phyloP scores from a whole-genome alignment of 2,797 vertebrate genomes.

The Hoplostethus atlanticus region DNA sequence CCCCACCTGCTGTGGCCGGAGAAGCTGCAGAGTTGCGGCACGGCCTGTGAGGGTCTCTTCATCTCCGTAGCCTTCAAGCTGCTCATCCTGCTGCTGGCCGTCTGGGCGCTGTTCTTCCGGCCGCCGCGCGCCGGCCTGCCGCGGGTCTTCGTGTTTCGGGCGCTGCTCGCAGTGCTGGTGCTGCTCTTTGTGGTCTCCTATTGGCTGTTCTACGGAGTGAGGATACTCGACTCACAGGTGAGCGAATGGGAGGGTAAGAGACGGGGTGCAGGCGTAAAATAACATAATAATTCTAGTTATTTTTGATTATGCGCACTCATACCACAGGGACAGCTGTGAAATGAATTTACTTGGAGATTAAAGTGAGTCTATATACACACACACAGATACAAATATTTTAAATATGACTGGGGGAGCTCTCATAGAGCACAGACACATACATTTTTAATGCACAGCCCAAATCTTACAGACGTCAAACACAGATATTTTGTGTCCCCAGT shows the following conservation, averaged over 20 bases:
- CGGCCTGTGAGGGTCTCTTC: constrained; percentile 95
- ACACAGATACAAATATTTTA: constrained; percentile 54
- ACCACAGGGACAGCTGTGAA: not conserved
- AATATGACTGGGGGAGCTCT: constrained; percentile 56
- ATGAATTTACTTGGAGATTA: not conserved
- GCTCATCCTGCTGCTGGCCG: constrained; percentile 93
- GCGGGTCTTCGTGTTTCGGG: constrained; percentile 90
- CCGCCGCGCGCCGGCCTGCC: constrained; percentile 91
- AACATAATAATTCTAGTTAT: no score
- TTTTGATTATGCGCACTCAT: no score
- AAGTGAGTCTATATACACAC: not conserved
- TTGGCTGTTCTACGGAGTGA: constrained; percentile 96
- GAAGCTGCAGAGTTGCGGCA: constrained; percentile 90
- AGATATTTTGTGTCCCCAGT: constrained; percentile 37
- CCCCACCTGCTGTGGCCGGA: constrained; percentile 95
- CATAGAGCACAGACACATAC: constrained; percentile 52
- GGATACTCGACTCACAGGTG: constrained; percentile 91
- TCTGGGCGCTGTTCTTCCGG: constrained; percentile 96
- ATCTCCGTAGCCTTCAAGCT: constrained; percentile 98
- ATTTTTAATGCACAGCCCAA: constrained; percentile 53
- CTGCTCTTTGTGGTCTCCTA: constrained; percentile 94
- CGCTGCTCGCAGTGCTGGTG: constrained; percentile 92
- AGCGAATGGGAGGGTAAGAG: constrained; percentile 27
- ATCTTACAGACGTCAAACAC: constrained; percentile 13
- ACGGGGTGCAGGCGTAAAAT: not conserved